A percentile compares a stretch with the other conserved stretches of the same genome.
Evolutionary conservation across 2,113 vertebrate species (phyloP).

Genomic region (Python bivittatus): DNA sequence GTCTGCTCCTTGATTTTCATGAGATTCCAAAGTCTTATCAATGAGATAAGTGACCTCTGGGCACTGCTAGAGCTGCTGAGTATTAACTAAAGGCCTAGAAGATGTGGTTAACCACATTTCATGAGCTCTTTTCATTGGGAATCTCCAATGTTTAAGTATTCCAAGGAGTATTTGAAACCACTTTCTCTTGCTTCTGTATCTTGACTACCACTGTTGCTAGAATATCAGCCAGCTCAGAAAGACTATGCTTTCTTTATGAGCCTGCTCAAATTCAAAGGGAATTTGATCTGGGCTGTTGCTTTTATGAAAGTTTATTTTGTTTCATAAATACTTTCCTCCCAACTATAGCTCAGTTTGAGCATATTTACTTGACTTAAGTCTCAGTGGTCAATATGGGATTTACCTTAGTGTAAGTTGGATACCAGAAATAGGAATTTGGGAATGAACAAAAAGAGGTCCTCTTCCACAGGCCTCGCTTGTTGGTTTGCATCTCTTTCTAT

Average conservation of each 20-base stretch:
- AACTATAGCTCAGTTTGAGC: not conserved
- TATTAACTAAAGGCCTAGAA: not conserved
- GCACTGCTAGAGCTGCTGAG: not conserved
- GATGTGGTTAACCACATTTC: not conserved
- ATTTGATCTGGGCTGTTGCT: not conserved
- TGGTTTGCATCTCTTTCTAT: not conserved
- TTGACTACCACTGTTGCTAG: not conserved
- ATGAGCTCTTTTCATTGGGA: not conserved
- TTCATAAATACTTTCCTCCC: not conserved
- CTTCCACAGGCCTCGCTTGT: not conserved
- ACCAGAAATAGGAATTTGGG: slow-evolving; percentile 13
- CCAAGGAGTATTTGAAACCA: not conserved
- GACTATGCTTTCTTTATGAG: not conserved
- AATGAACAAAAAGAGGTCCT: not conserved
- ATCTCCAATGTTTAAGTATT: not conserved
- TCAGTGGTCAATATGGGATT: not conserved
- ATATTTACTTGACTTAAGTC: not conserved
- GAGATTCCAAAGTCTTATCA: not conserved
- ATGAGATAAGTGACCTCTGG: not conserved
- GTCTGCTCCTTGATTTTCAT: not conserved
- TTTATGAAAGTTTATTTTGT: not conserved
- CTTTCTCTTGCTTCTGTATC: not conserved
- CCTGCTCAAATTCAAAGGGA: not conserved
- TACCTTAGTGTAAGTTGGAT: not conserved
- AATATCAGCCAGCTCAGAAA: not conserved